Conservation (phyloP, 2,888 invertebrate genomes). For the Stenchaetothrips biformis region DNA sequence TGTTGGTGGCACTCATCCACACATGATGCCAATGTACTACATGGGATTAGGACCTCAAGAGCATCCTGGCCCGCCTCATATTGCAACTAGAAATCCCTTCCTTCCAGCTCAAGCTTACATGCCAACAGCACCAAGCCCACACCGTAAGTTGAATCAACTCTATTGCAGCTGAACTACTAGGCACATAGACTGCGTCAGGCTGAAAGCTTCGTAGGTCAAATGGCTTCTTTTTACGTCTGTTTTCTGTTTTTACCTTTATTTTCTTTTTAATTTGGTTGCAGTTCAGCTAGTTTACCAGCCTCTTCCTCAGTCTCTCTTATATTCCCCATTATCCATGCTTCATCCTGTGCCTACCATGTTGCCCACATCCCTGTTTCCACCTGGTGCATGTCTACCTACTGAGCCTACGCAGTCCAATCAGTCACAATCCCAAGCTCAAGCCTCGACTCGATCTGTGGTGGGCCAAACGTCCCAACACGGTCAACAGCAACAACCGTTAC, state of each 20-base stretch:
- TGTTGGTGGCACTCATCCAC: slow-evolving; percentile 37
- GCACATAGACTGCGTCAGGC: background rate
- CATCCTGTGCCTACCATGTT: slow-evolving; percentile 3
- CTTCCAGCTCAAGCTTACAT: slow-evolving; percentile 13
- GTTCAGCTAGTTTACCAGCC: slow-evolving; percentile 25
- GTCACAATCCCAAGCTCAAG: background rate
- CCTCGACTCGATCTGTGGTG: slow-evolving; percentile 7
- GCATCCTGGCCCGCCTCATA: slow-evolving; percentile 39
- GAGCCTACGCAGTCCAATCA: slow-evolving; percentile 5
- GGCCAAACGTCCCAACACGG: slow-evolving; percentile 12
- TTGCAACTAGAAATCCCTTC: slow-evolving; percentile 12
- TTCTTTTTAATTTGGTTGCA: slow-evolving; percentile 1
- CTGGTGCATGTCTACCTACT: slow-evolving; percentile 18
- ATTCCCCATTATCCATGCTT: slow-evolving; percentile 4
- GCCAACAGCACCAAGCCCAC: background rate
- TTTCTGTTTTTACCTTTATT: slow-evolving; percentile 11
- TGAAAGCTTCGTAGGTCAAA: background rate
- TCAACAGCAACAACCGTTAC: slow-evolving; percentile 11
- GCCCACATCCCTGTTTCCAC: slow-evolving; percentile 8
- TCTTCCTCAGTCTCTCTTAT: slow-evolving; percentile 10
- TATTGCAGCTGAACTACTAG: background rate
- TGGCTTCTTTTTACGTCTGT: slow-evolving; percentile 15
- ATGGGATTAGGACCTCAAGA: slow-evolving; percentile 38
- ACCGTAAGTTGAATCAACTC: slow-evolving; percentile 12
- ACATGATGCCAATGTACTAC: slow-evolving; percentile 44